Evolutionary conservation across 2,888 invertebrate genomes (phyloP), one percentile per base, ranked within the genome.

Genomic region (Alcis repandata): DNA sequence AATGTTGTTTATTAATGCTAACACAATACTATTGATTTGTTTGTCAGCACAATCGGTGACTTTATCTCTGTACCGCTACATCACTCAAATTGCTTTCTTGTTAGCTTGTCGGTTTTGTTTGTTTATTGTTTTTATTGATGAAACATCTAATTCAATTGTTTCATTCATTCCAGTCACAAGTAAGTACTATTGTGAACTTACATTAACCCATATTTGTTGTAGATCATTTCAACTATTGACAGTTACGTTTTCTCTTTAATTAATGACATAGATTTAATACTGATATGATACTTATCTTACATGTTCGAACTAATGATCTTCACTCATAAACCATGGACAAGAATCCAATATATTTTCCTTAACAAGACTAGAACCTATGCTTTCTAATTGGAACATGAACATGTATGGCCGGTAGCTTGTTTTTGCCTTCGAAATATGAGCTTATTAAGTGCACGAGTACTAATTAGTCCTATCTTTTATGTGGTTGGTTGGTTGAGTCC

Each of bases 341-440:
- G 75, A 79, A 78, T 79, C 69, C 71, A 68, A 75, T 76, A 64
- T 68, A 74, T 71, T 69, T 68, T 71, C 69, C 74, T 74, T 79
- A 79, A 78, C 79, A 71, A 70, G 77, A 66, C 63, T 67, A 68
- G 51, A 71, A 68, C 67, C 67, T 71, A 72, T 81, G 79, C 80
- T 84, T 85, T 87, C 82, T 84, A 85, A 84, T 84, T 83, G 77
- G 80, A 78, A 75, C 84, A 74, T 71, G 77, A 68, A 74, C 85
- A 68, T 82, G 82, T 81, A 85, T 63, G 85, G 85, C 53, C 60
- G 60, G 63, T 68, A 66, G 73, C 75, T 68, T 52, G 76, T 71
- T 74, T 71, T 59, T 67, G 64, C 80, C 51, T 79, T 69, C 82
- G 70, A 72, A 75, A 78, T 80, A 79, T 79, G 76, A 72, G 69